Percentiles rank a stretch among this genome's conserved stretches.
These are phyloP conservation scores for Himalopsyche kuldschensis DNA, from an alignment of 2,888 invertebrate genomes.

Conservation along the genomic window DNA sequence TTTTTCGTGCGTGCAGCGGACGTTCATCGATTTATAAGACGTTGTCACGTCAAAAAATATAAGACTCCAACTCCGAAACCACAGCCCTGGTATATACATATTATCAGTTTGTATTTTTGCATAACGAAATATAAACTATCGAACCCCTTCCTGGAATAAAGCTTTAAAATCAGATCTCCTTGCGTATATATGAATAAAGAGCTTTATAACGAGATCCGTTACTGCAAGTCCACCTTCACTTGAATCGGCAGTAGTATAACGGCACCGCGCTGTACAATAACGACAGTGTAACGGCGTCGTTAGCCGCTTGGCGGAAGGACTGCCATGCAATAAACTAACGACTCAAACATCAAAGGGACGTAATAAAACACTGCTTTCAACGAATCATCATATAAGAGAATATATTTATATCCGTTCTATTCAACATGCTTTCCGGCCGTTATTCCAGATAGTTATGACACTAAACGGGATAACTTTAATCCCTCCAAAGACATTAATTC, in stretches of 20 bases:
- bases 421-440: neutral
- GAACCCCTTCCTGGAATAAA: too few relatives aligned
- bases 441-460: neutral
- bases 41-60: too few relatives aligned
- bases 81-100: too few relatives aligned
- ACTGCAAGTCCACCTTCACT: neutral
- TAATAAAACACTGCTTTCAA: neutral
- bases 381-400: neutral
- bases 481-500: too few relatives aligned
- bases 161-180: too few relatives aligned
- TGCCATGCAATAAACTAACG: neutral
- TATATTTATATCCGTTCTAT: neutral
- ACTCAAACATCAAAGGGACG: constrained; percentile 1
- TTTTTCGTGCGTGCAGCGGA: too few relatives aligned
- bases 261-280: neutral
- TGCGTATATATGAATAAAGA: neutral
- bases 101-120: too few relatives aligned
- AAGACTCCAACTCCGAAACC: too few relatives aligned
- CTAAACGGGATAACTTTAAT: neutral
- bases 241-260: neutral
- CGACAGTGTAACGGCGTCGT: neutral
- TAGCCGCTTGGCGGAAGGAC: neutral
- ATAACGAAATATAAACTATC: too few relatives aligned
- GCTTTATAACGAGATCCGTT: neutral
- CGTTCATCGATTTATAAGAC: too few relatives aligned